A percentile compares a stretch with the other conserved stretches of the same genome.
Evolutionary conservation across 2,888 invertebrate genomes (phyloP).

Genomic region (Catocala nupta): DNA sequence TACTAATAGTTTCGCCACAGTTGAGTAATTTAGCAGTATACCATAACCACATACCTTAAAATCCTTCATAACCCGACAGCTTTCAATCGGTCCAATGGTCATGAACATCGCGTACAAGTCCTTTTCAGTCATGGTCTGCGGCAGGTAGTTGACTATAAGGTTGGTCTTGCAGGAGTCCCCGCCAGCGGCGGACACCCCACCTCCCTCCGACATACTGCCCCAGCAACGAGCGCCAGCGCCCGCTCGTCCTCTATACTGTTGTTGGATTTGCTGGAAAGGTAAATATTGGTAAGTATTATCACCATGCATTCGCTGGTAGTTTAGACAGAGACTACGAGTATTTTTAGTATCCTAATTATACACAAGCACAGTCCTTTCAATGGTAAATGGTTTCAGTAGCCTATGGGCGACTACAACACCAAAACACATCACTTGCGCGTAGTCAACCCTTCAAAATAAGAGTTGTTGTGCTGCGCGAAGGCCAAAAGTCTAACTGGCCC

Average conservation of each 20-base stretch:
- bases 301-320: no score
- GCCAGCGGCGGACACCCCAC: conserved; percentile 77
- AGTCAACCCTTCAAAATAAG: no score
- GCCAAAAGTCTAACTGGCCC: no score
- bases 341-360: no score
- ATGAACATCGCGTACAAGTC: conserved; percentile 96
- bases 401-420: no score
- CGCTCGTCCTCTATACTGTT: conserved; percentile 76
- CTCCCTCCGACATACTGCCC: conserved; percentile 85
- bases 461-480: no score
- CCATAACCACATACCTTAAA: conserved; percentile 88
- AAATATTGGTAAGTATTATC: not conserved
- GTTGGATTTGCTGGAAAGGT: conserved; percentile 81
- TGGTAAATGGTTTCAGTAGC: no score
- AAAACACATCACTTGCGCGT: no score
- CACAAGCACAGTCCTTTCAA: no score
- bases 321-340: no score
- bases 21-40: no score
- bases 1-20: no score
- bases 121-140: conserved; percentile 97
- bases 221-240: conserved; percentile 72
- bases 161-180: conserved; percentile 90
- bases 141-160: conserved; percentile 98
- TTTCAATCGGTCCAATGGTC: conserved; percentile 95
- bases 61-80: conserved; percentile 96